Base-by-base conservation (phyloP, 1,140 invertebrate genomes). In the Caenorhabditis inopinata region DNA sequence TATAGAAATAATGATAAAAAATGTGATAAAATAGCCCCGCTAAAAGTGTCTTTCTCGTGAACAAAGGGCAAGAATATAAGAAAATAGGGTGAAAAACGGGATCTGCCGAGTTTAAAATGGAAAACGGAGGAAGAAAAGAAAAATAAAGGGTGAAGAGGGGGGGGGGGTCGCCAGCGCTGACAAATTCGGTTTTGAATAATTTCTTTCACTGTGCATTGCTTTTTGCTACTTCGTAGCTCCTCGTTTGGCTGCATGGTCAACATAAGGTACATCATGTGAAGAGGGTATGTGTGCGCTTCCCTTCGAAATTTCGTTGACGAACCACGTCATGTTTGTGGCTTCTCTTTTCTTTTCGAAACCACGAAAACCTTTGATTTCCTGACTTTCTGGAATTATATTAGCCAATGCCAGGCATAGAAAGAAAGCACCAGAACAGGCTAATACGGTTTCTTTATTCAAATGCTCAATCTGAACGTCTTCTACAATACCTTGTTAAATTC, bases 171-270 rank as follows among this genome's bases (percentile, higher is more conserved):
- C 32, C 32, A 68, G 32, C 7, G 58, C 58, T 38, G 58, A 68
- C 58, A 68, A 68, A 68, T 68, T 68, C n/a, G 58, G 58, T 68
- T 68, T 68, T 68, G 58, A 68, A 68, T 68, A 68, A 68, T 68
- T 68, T 38, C 23, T 29, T 32, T 68, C 32, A 21, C 58, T 68
- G 58, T 68, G 58, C 58, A 68, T 68, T 68, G 58, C 58, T 68
- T 68, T 38, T 68, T 68, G 58, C 58, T 68, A 68, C 32, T 38
- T 68, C 38, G 58, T 32, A 68, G 58, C 32, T 32, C 38, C 32
- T 25, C n/a, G n/a, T 14, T 58, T 58, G 29, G 51, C 51, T 58
- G 35, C 51, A 29, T 58, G 27, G 25, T 32, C 58, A 68, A 68
- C 58, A 68, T 38, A 38, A 68, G 58, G 58, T 68, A 68, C 58